Base-by-base conservation (phyloP, 2,113 vertebrate species). In the Pampusana beccarii region DNA sequence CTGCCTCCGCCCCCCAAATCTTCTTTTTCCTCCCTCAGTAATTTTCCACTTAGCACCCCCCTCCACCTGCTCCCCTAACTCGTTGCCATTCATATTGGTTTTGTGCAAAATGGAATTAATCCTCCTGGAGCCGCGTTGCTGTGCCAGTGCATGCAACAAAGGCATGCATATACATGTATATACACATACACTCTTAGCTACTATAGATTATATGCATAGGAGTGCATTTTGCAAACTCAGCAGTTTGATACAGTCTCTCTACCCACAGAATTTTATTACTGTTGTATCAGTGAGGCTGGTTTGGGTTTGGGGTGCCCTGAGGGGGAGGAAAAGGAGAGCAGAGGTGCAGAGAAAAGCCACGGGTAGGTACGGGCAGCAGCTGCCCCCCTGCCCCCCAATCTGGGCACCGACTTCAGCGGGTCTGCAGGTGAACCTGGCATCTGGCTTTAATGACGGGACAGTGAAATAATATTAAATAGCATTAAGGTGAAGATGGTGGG, bases 31-130 rank as follows among this genome's bases (percentile, higher is more conserved):
- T 28, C 53, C 65, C 18, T 17, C 48, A 3, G 92, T 85, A 21
- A 71, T 91, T 95, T 96, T 85, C 90, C 88, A 34, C 28, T 78
- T 61, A 36, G n/a, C n/a, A 46, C 58, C 64, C 64, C 5, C 25
- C 7, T n/a, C 46, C 85, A 42, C 58, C 71, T 16, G 54, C 82
- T 81, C 36, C 38, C 34, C 23, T 19, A 26, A 25, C 73, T 81
- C 67, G 51, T 72, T 94, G 69, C 57, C 13, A 8, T 56, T 75
- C 36, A 5, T 6, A 34, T 4, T 38, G 70, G 25, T 9, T 87
- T 91, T 54, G 67, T 62, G 69, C 42, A 51, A 74, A 96, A 78
- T 2, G 28, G 72, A 29, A 0, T 85, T 74, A 46, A 72, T 82
- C 72, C 42, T 85, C 33, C 42, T 73, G 5, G 48, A 67, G 65